Percentiles rank a stretch among this genome's conserved stretches.
Conservation (phyloP, 2,888 invertebrate species). For the Diarsia brunnea region DNA sequence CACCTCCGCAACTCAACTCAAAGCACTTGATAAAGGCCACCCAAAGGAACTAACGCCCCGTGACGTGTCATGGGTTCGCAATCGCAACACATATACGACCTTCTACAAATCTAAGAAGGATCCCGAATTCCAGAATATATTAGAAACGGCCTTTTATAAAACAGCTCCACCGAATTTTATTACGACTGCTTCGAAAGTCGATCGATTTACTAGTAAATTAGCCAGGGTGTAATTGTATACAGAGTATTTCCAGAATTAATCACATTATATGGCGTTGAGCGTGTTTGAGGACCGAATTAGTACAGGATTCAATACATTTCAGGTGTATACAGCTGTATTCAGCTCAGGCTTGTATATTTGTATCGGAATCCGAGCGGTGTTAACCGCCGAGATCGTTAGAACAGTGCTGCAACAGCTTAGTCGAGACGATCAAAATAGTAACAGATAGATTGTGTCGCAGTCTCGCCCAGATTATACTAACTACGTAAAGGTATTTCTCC, state of each 20-base stretch:
- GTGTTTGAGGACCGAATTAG: slow-evolving; percentile 37
- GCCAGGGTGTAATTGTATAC: slow-evolving; percentile 17
- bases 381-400: slow-evolving; percentile 40
- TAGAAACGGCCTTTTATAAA: slow-evolving; percentile 4
- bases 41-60: slow-evolving; percentile 18
- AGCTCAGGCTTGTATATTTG: slow-evolving; percentile 11
- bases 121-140: slow-evolving; percentile 10
- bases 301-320: slow-evolving; percentile 42
- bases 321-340: slow-evolving; percentile 16
- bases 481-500: slow-evolving; percentile 26
- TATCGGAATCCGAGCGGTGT: slow-evolving; percentile 33
- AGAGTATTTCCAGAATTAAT: slow-evolving; percentile 41
- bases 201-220: slow-evolving; percentile 41
- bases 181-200: slow-evolving; percentile 15
- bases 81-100: slow-evolving; percentile 13
- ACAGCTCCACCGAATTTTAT: slow-evolving; percentile 4
- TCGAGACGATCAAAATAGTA: slow-evolving; percentile 55
- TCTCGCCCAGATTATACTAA: slow-evolving; percentile 34
- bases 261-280: slow-evolving; percentile 38
- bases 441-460: slow-evolving; percentile 52
- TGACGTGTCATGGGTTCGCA: slow-evolving; percentile 15
- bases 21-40: neutral
- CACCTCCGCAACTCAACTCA: neutral
- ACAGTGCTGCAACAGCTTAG: slow-evolving; percentile 50
- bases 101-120: neutral